Base-by-base conservation (phyloP, 1,140 invertebrate genomes). In the Palaemon carinicauda region DNA sequence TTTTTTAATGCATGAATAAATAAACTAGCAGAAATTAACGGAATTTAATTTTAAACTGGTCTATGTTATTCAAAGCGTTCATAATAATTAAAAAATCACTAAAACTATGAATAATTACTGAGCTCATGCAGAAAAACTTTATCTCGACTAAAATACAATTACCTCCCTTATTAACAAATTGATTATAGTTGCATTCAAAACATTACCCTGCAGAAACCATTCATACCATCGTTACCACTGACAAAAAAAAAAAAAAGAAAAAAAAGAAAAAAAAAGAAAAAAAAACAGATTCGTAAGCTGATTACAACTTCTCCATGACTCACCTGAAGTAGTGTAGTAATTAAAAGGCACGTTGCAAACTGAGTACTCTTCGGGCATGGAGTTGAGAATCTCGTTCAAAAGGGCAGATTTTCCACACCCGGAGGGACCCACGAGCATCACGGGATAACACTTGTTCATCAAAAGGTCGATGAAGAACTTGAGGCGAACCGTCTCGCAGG, bases 281-380 rank as follows among this genome's bases (percentile, higher is more conserved):
- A 60, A 9, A 17, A 1, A 60, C 3, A 60, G 10, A 21, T 0
- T 17, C 17, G n/a, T 60, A 9, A 12, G 12, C 24, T n/a, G 12
- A 69, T 14, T 21, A 27, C 12, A 69, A 29, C 19, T 15, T 21
- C 21, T 80, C n/a, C n/a, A n/a, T n/a, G n/a, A n/a, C 14, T 86
- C 89, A 92, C 96, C 96, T 82, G 97, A 98, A 0, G 96, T 96
- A 1, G 98, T 99, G 91, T 99, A 99, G 91, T 97, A 99, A 92
- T 99, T 99, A 90, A 99, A 99, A 9, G 98, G 97, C 31, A 99
- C 95, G 89, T 98, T 98, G 24, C 96, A 94, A 3, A 98, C 93
- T 12, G 96, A 95, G 92, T 96, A 98, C 90, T 95, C 96, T 91
- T 99, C 97, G 82, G 96, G 93, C 60, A 99, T 92, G 54, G 93